These are phyloP conservation scores for Chrosomus eos DNA, from an alignment of 2,797 vertebrate genomes.

Conservation along the genomic window DNA sequence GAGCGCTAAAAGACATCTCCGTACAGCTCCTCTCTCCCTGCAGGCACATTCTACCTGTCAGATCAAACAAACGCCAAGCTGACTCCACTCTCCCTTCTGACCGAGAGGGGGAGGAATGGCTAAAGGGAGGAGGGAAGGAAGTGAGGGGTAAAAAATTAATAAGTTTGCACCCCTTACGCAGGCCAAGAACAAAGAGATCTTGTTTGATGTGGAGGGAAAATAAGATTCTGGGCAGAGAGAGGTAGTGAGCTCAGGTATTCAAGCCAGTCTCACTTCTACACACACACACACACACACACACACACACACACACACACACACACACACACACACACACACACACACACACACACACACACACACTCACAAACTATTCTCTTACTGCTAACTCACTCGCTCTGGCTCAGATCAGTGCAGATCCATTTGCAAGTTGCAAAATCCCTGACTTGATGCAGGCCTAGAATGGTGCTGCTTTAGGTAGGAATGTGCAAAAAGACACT, in stretches of 20 bases:
- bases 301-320: conserved; percentile 26
- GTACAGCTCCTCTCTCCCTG: conserved; percentile 72
- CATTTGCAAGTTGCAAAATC: conserved; percentile 36
- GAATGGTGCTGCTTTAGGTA: neutral
- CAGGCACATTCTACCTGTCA: conserved; percentile 80
- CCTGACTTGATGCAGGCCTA: neutral
- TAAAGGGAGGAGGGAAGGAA: conserved; percentile 18
- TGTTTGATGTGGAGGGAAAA: conserved; percentile 61
- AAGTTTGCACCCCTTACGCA: conserved; percentile 57
- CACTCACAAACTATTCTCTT: neutral
- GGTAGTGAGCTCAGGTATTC: conserved; percentile 55
- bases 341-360: conserved; percentile 29
- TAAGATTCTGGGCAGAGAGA: conserved; percentile 36
- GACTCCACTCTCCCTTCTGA: conserved; percentile 47
- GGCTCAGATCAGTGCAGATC: conserved; percentile 13
- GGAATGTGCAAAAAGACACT: neutral
- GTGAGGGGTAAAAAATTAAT: conserved; percentile 58
- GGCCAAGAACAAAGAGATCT: conserved; percentile 68
- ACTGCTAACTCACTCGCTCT: conserved; percentile 25
- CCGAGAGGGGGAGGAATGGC: conserved; percentile 3
- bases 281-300: conserved; percentile 5
- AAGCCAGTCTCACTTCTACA: conserved; percentile 47
- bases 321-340: conserved; percentile 14
- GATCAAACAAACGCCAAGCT: conserved; percentile 78
- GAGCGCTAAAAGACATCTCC: conserved; percentile 75